Conservation (phyloP, 2,888 invertebrate genomes). For the Rhogogaster chlorosoma region DNA sequence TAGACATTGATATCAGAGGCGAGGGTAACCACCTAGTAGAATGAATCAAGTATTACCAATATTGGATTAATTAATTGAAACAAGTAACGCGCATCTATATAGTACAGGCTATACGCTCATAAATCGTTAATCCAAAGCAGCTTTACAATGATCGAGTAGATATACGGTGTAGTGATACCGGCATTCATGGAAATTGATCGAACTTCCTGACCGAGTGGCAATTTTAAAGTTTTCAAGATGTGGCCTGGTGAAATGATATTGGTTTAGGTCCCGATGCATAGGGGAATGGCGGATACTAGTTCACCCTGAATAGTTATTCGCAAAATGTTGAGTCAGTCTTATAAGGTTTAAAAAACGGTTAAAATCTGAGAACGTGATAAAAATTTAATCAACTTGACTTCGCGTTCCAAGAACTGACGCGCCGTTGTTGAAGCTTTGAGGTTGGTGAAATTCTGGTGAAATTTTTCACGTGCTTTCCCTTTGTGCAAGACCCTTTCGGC, state of each 20-base stretch:
- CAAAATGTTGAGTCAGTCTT: neutral
- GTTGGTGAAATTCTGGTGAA: constrained; percentile 1
- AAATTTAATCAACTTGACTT: constrained; percentile 21
- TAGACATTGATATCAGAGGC: neutral
- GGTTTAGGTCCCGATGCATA: neutral
- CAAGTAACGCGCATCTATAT: neutral
- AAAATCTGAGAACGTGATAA: neutral
- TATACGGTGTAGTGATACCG: neutral
- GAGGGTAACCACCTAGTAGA: neutral
- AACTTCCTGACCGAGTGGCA: neutral
- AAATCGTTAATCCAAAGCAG: neutral
- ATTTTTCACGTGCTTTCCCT: constrained; percentile 26
- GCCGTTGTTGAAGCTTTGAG: constrained; percentile 4
- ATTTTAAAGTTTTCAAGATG: neutral
- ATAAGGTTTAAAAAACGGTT: neutral
- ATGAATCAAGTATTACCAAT: neutral
- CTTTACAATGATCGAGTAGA: neutral
- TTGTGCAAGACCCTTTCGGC: constrained; percentile 4
- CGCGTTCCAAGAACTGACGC: neutral
- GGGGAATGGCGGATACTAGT: neutral
- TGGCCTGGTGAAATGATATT: neutral
- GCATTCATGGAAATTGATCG: constrained; percentile 2
- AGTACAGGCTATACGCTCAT: neutral
- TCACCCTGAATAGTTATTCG: neutral
- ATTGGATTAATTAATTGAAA: neutral